Evolutionary conservation across 1,140 invertebrate species (phyloP), one percentile per base, ranked within the genome.

Genomic region (Aleiodes sp.): DNA sequence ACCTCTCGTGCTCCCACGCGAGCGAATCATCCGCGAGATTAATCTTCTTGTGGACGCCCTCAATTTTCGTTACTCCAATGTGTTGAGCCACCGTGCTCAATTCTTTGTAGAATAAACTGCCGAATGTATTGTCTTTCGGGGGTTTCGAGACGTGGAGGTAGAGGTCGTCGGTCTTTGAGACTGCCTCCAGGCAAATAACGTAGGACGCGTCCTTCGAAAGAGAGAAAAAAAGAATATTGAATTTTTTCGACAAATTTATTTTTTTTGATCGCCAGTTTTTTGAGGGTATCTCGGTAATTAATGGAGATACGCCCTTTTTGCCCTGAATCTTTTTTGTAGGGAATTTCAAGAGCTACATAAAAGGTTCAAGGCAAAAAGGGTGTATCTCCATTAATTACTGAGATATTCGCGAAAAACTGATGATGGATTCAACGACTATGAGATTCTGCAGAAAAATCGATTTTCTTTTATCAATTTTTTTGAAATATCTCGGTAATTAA

Each of bases 1-100:
- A 99, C 76, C 96, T 88, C 83, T 99, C 98, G 80, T 99, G 98
- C 82, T 99, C 97, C 98, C 98, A 99, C 0, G 95, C 94, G 29
- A 99, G 82, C 64, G 92, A 88, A 65, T 96, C 94, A 61, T 98
- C 96, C 0, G 95, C 96, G n/a, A 99, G 86, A 88, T 98, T 98
- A 72, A 99, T 99, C 87, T 99, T 99, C 84, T 98, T 98, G 78
- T 98, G 97, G 10, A 97, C 88, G 59, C 95, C 89, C 75, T 95
- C 91, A 24, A 96, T 88, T 3, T 88, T 89, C 0, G 92, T 76
- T 4, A 79, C 73, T 0, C 82, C 85, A 3, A 86, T 76, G 14
- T 86, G 75, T 0, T 89, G 86, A 4, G 90, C 86, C 0, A 90
- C 86, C 21, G 84, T 76, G 79, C 91, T 91, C 14, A 93, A 79